phyloP scores from a whole-genome alignment of 2,113 vertebrate species.

The Pachycephala philippinensis region DNA sequence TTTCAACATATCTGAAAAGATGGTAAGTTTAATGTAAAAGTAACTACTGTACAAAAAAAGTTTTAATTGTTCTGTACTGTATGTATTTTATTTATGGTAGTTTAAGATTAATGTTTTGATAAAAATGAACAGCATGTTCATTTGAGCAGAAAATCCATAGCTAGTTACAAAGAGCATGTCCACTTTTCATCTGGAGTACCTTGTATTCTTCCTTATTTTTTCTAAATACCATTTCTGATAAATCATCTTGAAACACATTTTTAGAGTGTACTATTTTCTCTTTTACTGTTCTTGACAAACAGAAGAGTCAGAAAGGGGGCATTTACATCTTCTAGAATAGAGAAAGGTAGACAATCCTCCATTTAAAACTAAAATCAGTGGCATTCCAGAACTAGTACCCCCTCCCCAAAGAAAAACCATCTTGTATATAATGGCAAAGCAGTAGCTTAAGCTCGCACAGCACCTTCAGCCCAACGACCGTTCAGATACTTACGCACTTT shows the following conservation, averaged over 20 bases:
- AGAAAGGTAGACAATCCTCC: constrained; percentile 73
- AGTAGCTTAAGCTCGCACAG: constrained; percentile 64
- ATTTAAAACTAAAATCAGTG: constrained; percentile 23
- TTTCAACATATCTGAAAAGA: constrained; percentile 84
- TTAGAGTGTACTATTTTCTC: constrained; percentile 60
- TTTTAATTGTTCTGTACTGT: constrained; percentile 76
- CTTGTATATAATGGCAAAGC: constrained; percentile 46
- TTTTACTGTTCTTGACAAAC: constrained; percentile 65
- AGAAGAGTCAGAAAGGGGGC: constrained; percentile 27
- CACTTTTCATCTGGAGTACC: constrained; percentile 43
- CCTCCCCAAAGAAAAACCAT: constrained; percentile 43
- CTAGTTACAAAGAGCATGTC: constrained; percentile 64
- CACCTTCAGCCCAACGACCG: constrained; percentile 63
- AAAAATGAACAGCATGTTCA: constrained; percentile 84
- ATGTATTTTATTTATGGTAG: constrained; percentile 90
- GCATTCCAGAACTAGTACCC: constrained; percentile 33
- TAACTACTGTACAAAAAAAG: constrained; percentile 81
- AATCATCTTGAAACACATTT: constrained; percentile 62
- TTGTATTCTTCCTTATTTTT: background rate
- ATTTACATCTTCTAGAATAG: constrained; percentile 49
- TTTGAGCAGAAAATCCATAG: constrained; percentile 70
- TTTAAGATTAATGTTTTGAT: constrained; percentile 86
- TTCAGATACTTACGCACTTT: constrained; percentile 72
- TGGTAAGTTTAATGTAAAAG: constrained; percentile 85
- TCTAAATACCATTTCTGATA: constrained; percentile 43